Percentiles rank a stretch among this genome's conserved stretches.
Conservation (phyloP, 1,140 invertebrate species). For the Periplaneta americana region DNA sequence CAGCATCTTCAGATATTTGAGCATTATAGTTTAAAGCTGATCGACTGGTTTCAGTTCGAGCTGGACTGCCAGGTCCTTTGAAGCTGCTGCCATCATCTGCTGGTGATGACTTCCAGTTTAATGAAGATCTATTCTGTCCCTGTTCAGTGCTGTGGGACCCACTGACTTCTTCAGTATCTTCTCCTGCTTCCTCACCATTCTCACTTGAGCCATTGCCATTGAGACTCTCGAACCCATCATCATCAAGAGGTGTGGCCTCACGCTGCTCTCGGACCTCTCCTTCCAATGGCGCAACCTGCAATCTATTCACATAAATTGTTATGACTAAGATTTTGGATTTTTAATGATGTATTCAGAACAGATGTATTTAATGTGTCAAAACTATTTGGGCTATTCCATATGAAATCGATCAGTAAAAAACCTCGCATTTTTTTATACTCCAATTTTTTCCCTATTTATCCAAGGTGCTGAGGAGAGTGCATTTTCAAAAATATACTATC, state of each 20-base stretch:
- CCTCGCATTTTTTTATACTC: too few species aligned
- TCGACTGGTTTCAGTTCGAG: neutral
- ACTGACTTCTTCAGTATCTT: neutral
- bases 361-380: too few species aligned
- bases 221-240: slow-evolving; percentile 82
- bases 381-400: too few species aligned
- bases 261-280: neutral
- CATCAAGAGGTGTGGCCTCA: slow-evolving; percentile 45
- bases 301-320: neutral
- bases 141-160: slow-evolving; percentile 3
- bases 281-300: neutral
- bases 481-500: too few species aligned
- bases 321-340: too few species aligned
- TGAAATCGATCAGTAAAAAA: too few species aligned
- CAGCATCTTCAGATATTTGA: neutral
- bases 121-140: neutral
- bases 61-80: neutral
- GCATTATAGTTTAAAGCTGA: neutral
- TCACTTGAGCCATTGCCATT: slow-evolving; percentile 75
- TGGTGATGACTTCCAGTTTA: neutral
- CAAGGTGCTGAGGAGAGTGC: too few species aligned
- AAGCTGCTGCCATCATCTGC: neutral
- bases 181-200: slow-evolving; percentile 40
- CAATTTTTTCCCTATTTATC: too few species aligned
- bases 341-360: too few species aligned